Percentiles rank a stretch among this genome's conserved stretches.
These are phyloP conservation scores for Cataglyphis hispanica DNA, from an alignment of 1,140 invertebrate genomes.

Conservation along the genomic window DNA sequence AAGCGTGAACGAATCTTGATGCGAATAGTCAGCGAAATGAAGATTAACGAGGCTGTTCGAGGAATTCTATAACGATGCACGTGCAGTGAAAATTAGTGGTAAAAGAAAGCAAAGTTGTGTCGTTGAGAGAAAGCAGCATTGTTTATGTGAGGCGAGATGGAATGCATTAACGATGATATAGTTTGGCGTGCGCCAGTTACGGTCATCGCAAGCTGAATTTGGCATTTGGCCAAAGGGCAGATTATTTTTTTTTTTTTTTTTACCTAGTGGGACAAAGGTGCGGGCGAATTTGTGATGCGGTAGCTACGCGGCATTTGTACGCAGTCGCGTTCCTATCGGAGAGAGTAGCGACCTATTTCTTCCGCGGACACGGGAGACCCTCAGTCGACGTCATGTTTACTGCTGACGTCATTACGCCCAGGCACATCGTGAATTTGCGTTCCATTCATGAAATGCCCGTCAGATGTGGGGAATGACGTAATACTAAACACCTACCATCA, in stretches of 20 bases:
- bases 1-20: constrained; percentile 1
- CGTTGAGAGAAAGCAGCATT: constrained; percentile 63
- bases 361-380: constrained; percentile 20
- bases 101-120: constrained; percentile 26
- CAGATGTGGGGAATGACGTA: constrained; percentile 32
- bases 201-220: background rate
- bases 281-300: background rate
- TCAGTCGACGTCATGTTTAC: constrained; percentile 51
- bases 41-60: constrained; percentile 39
- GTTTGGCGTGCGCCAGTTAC: constrained; percentile 15
- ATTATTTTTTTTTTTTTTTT: background rate
- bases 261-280: background rate
- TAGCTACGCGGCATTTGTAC: constrained; percentile 10
- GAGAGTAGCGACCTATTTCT: constrained; percentile 41
- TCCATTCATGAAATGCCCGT: constrained; percentile 53
- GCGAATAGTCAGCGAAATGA: background rate
- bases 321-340: constrained; percentile 27
- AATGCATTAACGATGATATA: constrained; percentile 21
- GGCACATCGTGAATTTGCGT: constrained; percentile 37
- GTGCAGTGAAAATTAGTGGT: constrained; percentile 51
- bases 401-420: constrained; percentile 45
- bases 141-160: constrained; percentile 21
- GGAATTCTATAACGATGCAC: constrained; percentile 11
- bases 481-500: constrained; percentile 3
- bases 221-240: background rate